phyloP scores from a whole-genome alignment of 2,888 invertebrate genomes.

The Leptura quadrifasciata region DNA sequence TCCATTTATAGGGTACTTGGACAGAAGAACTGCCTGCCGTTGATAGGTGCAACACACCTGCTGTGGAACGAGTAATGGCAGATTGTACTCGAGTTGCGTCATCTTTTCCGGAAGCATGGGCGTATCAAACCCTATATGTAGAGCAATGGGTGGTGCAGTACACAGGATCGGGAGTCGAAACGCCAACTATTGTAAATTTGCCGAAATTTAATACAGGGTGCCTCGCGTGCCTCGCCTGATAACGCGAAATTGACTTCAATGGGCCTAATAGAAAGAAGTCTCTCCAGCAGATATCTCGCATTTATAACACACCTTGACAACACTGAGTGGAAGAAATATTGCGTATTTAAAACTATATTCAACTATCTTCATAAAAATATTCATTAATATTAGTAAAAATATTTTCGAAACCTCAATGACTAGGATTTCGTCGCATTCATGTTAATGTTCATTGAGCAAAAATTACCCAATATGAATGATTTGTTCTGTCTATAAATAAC shows the following conservation, averaged over 20 bases:
- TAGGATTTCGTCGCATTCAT: background rate
- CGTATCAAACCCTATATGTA: constrained; percentile 3
- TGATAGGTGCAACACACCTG: background rate
- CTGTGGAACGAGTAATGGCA: background rate
- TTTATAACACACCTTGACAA: constrained; percentile 7
- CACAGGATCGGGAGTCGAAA: constrained; percentile 2
- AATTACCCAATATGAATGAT: background rate
- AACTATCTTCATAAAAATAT: background rate
- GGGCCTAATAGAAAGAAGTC: constrained; percentile 7
- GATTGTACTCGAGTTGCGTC: background rate
- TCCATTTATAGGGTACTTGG: background rate
- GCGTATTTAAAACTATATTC: background rate
- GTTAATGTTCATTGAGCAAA: background rate
- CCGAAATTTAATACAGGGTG: constrained; percentile 7
- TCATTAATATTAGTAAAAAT: background rate
- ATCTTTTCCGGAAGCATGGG: constrained; percentile 7
- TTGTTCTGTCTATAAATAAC: background rate
- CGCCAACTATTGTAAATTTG: background rate
- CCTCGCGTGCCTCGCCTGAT: constrained; percentile 5
- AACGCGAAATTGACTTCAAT: constrained; percentile 7
- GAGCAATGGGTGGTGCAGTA: constrained; percentile 1
- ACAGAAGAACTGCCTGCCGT: constrained; percentile 7
- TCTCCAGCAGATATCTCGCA: constrained; percentile 7
- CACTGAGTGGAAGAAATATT: constrained; percentile 4
- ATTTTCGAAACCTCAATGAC: background rate